Evolutionary conservation across 1,140 invertebrate genomes (phyloP).

Genomic region (Tetranychus urticae): DNA sequence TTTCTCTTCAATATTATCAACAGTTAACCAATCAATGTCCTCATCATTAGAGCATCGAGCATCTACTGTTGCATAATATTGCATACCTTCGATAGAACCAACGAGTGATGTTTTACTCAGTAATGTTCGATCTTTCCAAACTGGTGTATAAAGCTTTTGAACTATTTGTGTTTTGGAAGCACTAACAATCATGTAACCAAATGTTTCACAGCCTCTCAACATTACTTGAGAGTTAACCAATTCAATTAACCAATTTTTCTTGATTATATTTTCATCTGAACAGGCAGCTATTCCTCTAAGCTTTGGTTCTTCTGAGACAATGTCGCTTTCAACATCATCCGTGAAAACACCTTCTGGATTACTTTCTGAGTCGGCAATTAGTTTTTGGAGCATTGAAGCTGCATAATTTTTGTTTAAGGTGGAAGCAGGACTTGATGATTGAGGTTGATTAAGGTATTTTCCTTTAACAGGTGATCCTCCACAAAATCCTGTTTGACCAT

Average conservation of each 20-base stretch:
- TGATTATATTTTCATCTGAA: conserved; percentile 58
- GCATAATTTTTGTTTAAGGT: conserved; percentile 26
- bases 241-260: conserved; percentile 84
- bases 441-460: background rate
- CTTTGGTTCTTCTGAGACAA: conserved; percentile 39
- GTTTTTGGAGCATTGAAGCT: conserved; percentile 59
- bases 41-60: conserved; percentile 35
- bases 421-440: background rate
- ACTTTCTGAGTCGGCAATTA: conserved; percentile 71
- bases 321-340: conserved; percentile 25
- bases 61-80: conserved; percentile 91
- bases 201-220: conserved; percentile 79
- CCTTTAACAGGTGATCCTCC: background rate
- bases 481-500: conserved; percentile 17
- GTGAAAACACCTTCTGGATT: conserved; percentile 20
- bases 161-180: conserved; percentile 82
- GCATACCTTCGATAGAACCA: conserved; percentile 84
- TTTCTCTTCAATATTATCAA: conserved; percentile 74
- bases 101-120: conserved; percentile 87
- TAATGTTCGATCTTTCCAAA: conserved; percentile 64
- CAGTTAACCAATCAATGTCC: conserved; percentile 82
- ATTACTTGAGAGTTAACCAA: conserved; percentile 88
- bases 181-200: conserved; percentile 85
- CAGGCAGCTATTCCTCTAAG: conserved; percentile 62
- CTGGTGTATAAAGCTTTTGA: conserved; percentile 66